phyloP scores from a whole-genome alignment of 2,797 vertebrate species.

The Lerista edwardsae region DNA sequence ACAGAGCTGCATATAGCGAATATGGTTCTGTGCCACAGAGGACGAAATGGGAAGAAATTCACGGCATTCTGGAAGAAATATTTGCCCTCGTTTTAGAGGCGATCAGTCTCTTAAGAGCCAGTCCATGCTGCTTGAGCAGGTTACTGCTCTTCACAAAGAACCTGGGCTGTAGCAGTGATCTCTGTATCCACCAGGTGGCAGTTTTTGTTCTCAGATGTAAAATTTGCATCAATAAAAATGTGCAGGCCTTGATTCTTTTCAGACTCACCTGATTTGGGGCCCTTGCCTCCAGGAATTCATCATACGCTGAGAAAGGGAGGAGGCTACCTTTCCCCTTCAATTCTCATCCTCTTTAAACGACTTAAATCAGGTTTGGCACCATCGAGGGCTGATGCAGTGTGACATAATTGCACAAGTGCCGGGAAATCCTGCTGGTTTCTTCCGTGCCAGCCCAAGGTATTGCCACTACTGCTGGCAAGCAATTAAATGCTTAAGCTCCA shows the following conservation, averaged over 20 bases:
- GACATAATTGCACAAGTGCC: background rate
- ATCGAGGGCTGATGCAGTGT: background rate
- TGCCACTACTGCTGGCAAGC: background rate
- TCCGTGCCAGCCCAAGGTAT: background rate
- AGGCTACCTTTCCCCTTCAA: background rate
- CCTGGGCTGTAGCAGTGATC: background rate
- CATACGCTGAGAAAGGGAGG: background rate
- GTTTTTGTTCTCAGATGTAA: background rate
- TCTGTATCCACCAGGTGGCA: background rate
- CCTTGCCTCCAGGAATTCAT: background rate
- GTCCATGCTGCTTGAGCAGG: background rate
- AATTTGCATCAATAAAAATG: too few relatives aligned
- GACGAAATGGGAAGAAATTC: too few relatives aligned
- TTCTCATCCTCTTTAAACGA: background rate
- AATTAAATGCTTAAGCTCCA: background rate
- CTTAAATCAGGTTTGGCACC: background rate
- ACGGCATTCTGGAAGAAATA: too few relatives aligned
- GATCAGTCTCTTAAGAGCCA: background rate
- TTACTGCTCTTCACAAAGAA: background rate
- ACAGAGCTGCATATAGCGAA: background rate
- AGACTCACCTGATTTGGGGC: too few relatives aligned
- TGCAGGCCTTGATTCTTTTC: background rate
- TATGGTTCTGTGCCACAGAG: background rate
- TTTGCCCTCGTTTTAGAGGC: background rate
- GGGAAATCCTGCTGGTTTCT: background rate